Base-by-base conservation (phyloP, 2,888 invertebrate genomes). In the Hanleya hanleyi region DNA sequence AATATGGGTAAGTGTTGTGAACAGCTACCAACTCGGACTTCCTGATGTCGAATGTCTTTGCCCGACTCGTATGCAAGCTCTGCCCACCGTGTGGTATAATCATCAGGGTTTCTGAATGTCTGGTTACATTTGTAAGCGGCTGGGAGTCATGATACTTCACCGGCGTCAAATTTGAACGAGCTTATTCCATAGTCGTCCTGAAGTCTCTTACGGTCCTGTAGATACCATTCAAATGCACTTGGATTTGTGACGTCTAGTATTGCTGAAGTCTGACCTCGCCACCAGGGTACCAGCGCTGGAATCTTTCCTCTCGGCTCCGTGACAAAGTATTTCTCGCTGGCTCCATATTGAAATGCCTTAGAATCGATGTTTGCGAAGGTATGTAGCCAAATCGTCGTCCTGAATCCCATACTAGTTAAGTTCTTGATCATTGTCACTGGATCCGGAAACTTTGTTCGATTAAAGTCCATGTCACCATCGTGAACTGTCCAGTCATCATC, bases 231-330 rank as follows among this genome's bases (percentile, higher is more conserved):
- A 0, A 95, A 92, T 0, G 97, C 95, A 49, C 93, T 93, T 81
- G 95, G 94, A 80, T 96, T 96, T 0, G 97, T 97, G 4, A 96
- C 93, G 87, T 98, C 98, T 71, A 98, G 96, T 73, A 98, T 96
- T 7, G 96, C 79, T 0, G 93, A 83, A 1, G 78, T 82, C 67
- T 94, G 91, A 1, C 95, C 94, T 87, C 96, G 95, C 91, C 97
- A 98, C 82, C 95, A 93, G 0, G 96, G 95, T 29, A 97, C 89
- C 0, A 87, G 68, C 0, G 83, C 85, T 1, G 88, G 86, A 1
- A 77, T 49, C 5, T 50, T 61, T n/a, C 82, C 80, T 22, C 79
- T 83, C 7, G 73, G 74, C 29, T 83, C 77, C 36, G 77, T 91
- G 0, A 93, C 92, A 33, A 93, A 91, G 88, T 92, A 94, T 88